Percentiles rank a stretch among this genome's conserved stretches.
These are phyloP conservation scores for Gymnorhina tibicen DNA, from an alignment of 2,113 vertebrate genomes.

Conservation along the genomic window DNA sequence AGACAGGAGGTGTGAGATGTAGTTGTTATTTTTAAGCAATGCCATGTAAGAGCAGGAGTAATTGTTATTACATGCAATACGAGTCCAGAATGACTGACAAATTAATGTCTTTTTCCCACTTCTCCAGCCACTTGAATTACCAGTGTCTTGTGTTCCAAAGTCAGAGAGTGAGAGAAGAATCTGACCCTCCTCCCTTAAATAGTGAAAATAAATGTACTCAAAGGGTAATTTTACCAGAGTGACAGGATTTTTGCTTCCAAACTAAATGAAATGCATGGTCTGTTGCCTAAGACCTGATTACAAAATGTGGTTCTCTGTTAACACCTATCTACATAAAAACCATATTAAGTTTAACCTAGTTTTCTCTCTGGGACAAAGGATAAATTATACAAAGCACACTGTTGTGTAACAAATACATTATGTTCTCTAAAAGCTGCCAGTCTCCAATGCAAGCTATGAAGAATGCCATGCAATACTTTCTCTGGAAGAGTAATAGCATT, in stretches of 20 bases:
- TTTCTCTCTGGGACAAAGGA: slow-evolving; percentile 31
- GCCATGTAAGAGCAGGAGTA: not conserved
- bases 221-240: not conserved
- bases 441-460: not conserved
- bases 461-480: not conserved
- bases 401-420: slow-evolving; percentile 15
- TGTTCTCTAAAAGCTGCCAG: not conserved
- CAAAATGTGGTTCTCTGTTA: not conserved
- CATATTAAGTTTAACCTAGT: slow-evolving; percentile 29
- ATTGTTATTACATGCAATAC: not conserved
- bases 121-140: not conserved
- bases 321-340: not conserved
- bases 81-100: not conserved
- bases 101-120: not conserved
- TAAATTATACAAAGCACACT: not conserved
- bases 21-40: not conserved
- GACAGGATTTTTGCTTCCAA: not conserved
- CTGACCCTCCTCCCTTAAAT: not conserved
- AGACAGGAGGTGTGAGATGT: not conserved
- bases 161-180: not conserved
- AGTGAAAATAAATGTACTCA: not conserved
- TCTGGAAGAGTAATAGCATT: not conserved
- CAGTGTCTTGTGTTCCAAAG: not conserved
- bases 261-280: not conserved
- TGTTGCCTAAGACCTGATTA: slow-evolving; percentile 3